These are phyloP conservation scores for Ancistrus triradiatus DNA, from an alignment of 2,113 vertebrate species.

Conservation along the genomic window DNA sequence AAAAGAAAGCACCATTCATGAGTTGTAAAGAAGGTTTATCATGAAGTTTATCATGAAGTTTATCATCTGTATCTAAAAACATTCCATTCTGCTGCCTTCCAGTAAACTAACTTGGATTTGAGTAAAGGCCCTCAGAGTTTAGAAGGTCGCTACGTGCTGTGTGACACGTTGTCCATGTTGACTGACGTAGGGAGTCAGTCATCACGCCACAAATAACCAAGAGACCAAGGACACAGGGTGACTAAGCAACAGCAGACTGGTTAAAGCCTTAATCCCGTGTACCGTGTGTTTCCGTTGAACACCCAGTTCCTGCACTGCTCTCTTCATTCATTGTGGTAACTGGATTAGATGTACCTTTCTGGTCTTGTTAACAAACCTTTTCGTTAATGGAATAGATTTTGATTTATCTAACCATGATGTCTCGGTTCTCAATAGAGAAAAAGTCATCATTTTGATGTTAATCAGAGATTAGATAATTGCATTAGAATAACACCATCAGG, in stretches of 20 bases:
- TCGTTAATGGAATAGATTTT: background rate
- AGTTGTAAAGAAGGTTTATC: too few relatives aligned
- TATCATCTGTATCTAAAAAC: too few relatives aligned
- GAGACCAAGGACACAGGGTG: conserved; percentile 33
- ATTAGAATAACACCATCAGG: too few relatives aligned
- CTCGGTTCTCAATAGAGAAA: too few relatives aligned
- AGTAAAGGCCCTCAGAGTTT: too few relatives aligned
- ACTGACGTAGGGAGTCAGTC: conserved; percentile 17
- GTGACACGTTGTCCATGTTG: background rate
- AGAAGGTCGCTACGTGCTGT: background rate
- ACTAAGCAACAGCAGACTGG: background rate
- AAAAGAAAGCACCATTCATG: too few relatives aligned
- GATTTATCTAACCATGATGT: too few relatives aligned
- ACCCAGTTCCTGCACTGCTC: conserved; percentile 45
- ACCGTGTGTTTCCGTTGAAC: background rate
- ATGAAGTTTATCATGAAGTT: too few relatives aligned
- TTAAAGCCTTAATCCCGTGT: conserved; percentile 45
- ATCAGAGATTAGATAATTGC: too few relatives aligned
- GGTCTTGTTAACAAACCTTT: background rate
- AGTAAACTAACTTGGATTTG: too few relatives aligned
- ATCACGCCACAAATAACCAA: conserved; percentile 9
- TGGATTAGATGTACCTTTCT: conserved; percentile 3
- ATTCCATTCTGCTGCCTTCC: too few relatives aligned
- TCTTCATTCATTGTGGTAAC: background rate
- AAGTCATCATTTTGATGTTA: too few relatives aligned